Conservation (phyloP, 2,113 vertebrate genomes). For the Microtus oregoni region DNA sequence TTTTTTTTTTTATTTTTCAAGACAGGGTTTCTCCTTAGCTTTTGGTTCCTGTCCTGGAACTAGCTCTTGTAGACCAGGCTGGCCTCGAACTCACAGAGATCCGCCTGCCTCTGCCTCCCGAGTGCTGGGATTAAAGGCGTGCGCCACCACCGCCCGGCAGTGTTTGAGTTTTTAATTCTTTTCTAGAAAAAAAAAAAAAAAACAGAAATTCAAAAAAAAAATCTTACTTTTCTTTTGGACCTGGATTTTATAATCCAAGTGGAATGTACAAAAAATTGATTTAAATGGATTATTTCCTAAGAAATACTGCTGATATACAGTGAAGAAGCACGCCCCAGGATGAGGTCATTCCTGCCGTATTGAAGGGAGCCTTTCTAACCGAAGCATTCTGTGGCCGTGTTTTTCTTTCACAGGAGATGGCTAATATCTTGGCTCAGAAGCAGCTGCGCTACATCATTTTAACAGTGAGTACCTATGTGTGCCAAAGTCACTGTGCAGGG, state of each 20-base stretch:
- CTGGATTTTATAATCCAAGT: not conserved
- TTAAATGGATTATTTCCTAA: not conserved
- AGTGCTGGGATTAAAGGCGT: too few relatives aligned
- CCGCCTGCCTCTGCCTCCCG: too few relatives aligned
- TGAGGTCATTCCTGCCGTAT: too few relatives aligned
- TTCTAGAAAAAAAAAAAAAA: not conserved
- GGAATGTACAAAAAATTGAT: not conserved
- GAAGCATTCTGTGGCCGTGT: slow-evolving; percentile 10
- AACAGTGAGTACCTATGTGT: slow-evolving; percentile 89
- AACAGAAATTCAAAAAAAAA: not conserved
- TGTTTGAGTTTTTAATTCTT: not conserved
- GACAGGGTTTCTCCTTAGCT: too few relatives aligned
- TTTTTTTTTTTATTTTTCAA: too few relatives aligned
- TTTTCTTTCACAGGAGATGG: slow-evolving; percentile 93
- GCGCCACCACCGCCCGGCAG: too few relatives aligned
- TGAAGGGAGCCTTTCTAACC: slow-evolving; percentile 29
- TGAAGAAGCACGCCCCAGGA: not conserved
- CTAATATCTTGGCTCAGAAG: slow-evolving; percentile 98
- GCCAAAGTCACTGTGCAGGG: not conserved
- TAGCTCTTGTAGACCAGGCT: too few relatives aligned
- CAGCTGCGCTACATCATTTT: slow-evolving; percentile 97
- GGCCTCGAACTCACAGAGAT: too few relatives aligned
- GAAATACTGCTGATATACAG: slow-evolving; percentile 67
- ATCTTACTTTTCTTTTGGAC: not conserved
- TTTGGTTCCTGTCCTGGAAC: too few relatives aligned